Evolutionary conservation across 53 echinoderm and acorn worm species (phyloP).

Genomic region (Echinometra lucunter): DNA sequence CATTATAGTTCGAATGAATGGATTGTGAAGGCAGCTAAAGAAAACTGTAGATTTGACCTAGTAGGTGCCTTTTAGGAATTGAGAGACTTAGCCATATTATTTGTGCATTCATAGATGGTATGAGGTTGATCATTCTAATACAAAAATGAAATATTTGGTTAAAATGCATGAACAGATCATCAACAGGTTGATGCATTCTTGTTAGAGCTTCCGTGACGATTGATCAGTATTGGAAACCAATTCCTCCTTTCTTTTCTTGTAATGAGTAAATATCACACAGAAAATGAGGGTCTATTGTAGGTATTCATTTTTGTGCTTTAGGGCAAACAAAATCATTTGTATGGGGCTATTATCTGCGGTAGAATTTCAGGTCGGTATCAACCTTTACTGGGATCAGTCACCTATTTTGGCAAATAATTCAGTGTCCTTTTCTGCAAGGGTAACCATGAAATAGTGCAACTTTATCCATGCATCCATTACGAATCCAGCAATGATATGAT

Average conservation of each 20-base stretch:
- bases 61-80: background rate
- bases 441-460: slow-evolving; percentile 10
- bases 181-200: slow-evolving; percentile 13
- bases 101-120: background rate
- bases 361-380: background rate
- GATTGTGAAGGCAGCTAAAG: background rate
- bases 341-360: background rate
- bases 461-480: background rate
- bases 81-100: background rate
- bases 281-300: background rate
- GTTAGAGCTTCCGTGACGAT: background rate
- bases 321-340: background rate
- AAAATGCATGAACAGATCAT: background rate
- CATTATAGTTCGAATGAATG: background rate
- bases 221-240: background rate
- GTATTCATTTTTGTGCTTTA: slow-evolving; percentile 15
- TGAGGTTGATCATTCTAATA: background rate
- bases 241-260: background rate
- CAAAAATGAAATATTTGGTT: background rate
- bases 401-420: background rate
- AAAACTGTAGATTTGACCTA: background rate
- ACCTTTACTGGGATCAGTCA: background rate
- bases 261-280: background rate
- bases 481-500: too few relatives aligned
- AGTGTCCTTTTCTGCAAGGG: background rate